Conservation (phyloP, 2,113 vertebrate species). For the Psittacus erithacus region DNA sequence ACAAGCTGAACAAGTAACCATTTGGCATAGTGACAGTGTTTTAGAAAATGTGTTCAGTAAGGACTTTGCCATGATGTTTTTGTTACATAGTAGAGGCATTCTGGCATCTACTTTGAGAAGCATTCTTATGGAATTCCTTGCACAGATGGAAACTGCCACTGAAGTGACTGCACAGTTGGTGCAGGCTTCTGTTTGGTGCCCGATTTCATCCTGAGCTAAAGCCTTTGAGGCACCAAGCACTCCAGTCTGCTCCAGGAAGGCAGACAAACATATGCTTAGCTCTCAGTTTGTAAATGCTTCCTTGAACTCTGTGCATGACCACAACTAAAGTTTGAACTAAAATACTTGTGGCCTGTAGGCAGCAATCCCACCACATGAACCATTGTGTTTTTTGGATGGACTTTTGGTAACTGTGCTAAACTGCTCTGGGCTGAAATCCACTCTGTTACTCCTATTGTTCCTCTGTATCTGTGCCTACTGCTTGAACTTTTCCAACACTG, state of each 20-base stretch:
- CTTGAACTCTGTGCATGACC: background rate
- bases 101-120: background rate
- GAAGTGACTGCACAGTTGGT: accelerated
- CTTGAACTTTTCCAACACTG: background rate
- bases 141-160: accelerated
- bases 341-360: conserved; percentile 14
- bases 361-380: background rate
- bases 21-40: background rate
- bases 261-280: background rate
- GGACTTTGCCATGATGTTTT: background rate
- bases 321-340: background rate
- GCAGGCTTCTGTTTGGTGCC: background rate
- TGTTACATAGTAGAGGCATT: background rate
- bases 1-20: background rate
- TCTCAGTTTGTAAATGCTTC: background rate
- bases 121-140: background rate
- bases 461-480: background rate
- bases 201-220: background rate
- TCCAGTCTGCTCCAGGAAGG: background rate
- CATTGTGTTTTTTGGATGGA: background rate
- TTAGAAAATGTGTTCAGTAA: background rate
- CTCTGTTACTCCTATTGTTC: background rate
- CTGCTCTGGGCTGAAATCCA: conserved; percentile 11
- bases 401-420: conserved; percentile 15
- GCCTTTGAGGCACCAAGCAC: background rate